Conservation (phyloP, 1,140 invertebrate genomes). For the Brevipalpus yothersi region DNA sequence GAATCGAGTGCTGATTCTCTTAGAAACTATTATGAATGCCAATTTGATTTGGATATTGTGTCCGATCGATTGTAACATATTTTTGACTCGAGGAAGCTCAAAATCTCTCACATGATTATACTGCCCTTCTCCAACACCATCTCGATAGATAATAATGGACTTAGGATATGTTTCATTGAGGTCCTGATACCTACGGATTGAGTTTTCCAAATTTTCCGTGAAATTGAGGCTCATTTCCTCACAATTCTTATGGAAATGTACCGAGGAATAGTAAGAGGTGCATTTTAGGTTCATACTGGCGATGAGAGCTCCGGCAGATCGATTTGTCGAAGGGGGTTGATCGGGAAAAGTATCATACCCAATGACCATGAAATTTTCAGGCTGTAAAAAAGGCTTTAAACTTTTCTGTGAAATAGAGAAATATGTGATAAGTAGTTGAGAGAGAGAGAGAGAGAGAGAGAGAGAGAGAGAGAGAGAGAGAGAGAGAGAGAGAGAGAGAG, state of each 20-base stretch:
- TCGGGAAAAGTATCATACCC: constrained; percentile 29
- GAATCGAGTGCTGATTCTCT: constrained; percentile 29
- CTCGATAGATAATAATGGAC: constrained; percentile 23
- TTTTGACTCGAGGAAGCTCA: constrained; percentile 16
- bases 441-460: no score
- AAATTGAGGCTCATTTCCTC: constrained; percentile 23
- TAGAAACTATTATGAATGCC: constrained; percentile 24
- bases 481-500: no score
- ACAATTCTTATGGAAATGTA: constrained; percentile 20
- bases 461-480: no score
- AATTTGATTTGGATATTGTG: not conserved
- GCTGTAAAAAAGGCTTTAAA: constrained; percentile 10
- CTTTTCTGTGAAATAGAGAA: no score
- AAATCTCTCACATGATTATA: constrained; percentile 19
- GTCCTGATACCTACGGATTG: constrained; percentile 21
- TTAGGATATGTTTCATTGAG: constrained; percentile 17
- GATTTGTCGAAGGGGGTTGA: constrained; percentile 11
- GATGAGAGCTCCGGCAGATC: constrained; percentile 23
- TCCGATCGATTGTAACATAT: not conserved
- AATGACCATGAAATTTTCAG: constrained; percentile 22
- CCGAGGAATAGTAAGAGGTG: constrained; percentile 41
- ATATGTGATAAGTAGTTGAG: not conserved
- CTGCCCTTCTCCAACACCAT: constrained; percentile 27
- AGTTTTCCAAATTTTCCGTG: constrained; percentile 17
- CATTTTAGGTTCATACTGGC: constrained; percentile 25